Evolutionary conservation across 2,113 vertebrate species (phyloP).

Genomic region (Salvelinus alpinus): DNA sequence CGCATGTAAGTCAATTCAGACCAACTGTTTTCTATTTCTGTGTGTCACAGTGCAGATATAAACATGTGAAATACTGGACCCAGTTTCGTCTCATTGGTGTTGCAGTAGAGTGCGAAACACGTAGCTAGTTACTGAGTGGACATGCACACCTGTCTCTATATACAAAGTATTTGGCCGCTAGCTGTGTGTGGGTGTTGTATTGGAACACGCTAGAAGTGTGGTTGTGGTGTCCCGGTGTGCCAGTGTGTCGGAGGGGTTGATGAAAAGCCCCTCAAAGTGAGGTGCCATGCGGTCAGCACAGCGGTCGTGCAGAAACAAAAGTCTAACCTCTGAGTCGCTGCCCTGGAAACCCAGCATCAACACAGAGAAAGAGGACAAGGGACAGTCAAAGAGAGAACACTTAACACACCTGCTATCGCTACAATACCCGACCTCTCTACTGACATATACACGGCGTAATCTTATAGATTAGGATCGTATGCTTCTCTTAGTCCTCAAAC

Average conservation of each 20-base stretch:
- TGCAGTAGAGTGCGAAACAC: conserved; percentile 10
- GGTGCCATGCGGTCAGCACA: conserved; percentile 82
- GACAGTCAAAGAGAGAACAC: conserved; percentile 73
- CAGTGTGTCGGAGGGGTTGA: conserved; percentile 78
- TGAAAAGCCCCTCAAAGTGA: conserved; percentile 75
- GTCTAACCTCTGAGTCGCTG: conserved; percentile 81
- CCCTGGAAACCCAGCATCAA: conserved; percentile 77
- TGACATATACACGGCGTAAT: not conserved
- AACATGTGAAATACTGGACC: conserved; percentile 36
- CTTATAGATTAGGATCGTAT: not conserved
- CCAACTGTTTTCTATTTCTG: conserved; percentile 46
- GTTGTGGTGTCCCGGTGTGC: conserved; percentile 47
- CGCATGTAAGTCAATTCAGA: conserved; percentile 34
- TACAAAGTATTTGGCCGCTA: conserved; percentile 28
- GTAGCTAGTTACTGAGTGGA: conserved; percentile 29
- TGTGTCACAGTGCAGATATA: conserved; percentile 41
- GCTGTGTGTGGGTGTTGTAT: conserved; percentile 11
- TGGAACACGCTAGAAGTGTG: conserved; percentile 21
- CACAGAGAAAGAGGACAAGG: conserved; percentile 69
- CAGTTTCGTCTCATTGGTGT: conserved; percentile 20
- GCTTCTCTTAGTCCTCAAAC: too few relatives aligned
- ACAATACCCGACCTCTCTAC: not conserved
- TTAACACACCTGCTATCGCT: conserved; percentile 60
- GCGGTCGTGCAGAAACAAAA: conserved; percentile 79
- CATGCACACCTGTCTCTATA: conserved; percentile 31